A percentile compares a stretch with the other conserved stretches of the same genome.
These are phyloP conservation scores for Heteropelma amictum DNA, from an alignment of 2,888 invertebrate genomes.

Conservation along the genomic window DNA sequence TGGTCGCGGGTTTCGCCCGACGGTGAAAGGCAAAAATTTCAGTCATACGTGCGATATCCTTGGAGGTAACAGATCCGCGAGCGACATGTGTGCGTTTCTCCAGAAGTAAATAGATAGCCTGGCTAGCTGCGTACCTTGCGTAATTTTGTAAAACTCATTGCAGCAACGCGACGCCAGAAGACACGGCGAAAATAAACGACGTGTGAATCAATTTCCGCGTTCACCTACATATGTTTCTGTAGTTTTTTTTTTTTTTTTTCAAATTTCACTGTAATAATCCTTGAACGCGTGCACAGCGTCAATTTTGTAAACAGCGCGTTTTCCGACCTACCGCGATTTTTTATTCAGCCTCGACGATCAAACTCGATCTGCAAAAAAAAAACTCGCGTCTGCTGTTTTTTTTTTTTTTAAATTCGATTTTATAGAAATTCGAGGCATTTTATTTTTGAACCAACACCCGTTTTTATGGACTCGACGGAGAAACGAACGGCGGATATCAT, in stretches of 20 bases:
- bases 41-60: slow-evolving; percentile 14
- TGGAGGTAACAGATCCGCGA: not conserved
- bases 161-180: slow-evolving; percentile 7
- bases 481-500: no score
- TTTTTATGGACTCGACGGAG: not conserved
- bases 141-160: slow-evolving; percentile 59
- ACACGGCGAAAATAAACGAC: not conserved
- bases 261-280: not conserved
- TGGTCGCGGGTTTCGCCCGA: not conserved
- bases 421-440: no score
- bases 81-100: not conserved
- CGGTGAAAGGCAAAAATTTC: slow-evolving; percentile 35
- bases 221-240: no score
- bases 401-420: not conserved
- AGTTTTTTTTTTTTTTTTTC: no score
- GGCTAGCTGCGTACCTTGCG: slow-evolving; percentile 60
- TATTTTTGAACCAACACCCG: not conserved
- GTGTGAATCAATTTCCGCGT: no score
- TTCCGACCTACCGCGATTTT: not conserved
- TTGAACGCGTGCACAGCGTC: not conserved
- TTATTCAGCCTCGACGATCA: not conserved
- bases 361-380: not conserved
- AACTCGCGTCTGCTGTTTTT: not conserved
- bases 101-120: not conserved
- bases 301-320: not conserved